Evolutionary conservation across 2,797 vertebrate genomes (phyloP).

Genomic region (Molothrus aeneus): DNA sequence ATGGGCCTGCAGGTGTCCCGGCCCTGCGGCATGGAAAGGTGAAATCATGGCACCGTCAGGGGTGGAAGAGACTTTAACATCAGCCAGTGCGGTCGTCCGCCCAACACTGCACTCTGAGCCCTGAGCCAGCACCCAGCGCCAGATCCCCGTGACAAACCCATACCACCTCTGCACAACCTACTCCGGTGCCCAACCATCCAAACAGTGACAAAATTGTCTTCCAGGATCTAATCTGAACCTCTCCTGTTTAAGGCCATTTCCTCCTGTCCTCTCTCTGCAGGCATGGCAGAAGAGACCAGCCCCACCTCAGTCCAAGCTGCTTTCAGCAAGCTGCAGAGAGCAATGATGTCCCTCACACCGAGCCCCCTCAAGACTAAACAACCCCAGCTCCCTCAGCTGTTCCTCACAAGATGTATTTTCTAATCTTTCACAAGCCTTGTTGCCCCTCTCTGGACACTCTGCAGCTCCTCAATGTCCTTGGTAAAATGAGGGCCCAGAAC

Average conservation of each 20-base stretch:
- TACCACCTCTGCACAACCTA: accelerated
- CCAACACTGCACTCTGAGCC: too few relatives aligned
- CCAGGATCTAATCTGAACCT: too few relatives aligned
- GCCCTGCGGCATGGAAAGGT: not conserved
- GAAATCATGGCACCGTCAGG: accelerated
- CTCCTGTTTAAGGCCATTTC: not conserved
- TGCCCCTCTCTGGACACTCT: not conserved
- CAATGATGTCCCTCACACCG: accelerated
- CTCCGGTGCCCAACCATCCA: not conserved
- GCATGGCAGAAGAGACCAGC: accelerated
- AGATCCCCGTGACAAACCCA: accelerated
- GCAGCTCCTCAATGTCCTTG: not conserved
- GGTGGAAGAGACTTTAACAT: too few relatives aligned
- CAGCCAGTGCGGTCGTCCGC: not conserved
- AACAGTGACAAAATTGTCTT: not conserved
- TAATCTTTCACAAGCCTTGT: not conserved
- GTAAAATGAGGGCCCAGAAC: not conserved
- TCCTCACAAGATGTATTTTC: not conserved
- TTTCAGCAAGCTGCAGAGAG: too few relatives aligned
- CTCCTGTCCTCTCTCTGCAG: not conserved
- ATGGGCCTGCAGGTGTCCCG: not conserved
- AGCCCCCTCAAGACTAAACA: not conserved
- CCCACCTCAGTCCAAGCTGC: too few relatives aligned
- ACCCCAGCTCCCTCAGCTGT: not conserved
- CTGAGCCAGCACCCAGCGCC: not conserved